Percentiles rank a stretch among this genome's conserved stretches.
Conservation (phyloP, 2,797 vertebrate species). For the Cossypha caffra region DNA sequence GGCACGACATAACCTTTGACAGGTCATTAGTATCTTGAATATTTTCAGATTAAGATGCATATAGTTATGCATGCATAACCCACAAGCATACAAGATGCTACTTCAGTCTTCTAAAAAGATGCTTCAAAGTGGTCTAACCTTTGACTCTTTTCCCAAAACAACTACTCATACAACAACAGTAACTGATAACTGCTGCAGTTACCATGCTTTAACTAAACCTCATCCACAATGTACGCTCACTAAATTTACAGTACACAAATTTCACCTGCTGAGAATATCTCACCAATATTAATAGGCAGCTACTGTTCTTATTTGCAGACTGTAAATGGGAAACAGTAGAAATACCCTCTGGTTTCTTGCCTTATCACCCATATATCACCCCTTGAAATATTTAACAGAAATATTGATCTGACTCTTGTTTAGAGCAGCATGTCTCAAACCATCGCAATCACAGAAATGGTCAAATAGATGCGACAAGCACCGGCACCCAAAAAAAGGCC, state of each 20-base stretch:
- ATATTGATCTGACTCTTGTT: not conserved
- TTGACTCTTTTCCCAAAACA: not conserved
- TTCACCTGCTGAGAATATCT: not conserved
- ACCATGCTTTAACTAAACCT: not conserved
- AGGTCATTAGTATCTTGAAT: not conserved
- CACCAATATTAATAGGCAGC: not conserved
- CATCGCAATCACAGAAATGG: not conserved
- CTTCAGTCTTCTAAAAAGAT: not conserved
- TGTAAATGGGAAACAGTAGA: not conserved
- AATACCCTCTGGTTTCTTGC: not conserved
- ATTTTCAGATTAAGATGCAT: not conserved
- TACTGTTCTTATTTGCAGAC: not conserved
- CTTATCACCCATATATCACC: not conserved
- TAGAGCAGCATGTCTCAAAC: not conserved
- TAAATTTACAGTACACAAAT: not conserved
- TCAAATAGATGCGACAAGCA: not conserved
- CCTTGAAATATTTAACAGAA: not conserved
- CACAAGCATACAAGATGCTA: accelerated
- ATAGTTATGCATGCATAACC: not conserved
- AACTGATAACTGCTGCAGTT: not conserved
- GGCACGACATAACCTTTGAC: not conserved
- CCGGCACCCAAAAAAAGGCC: not conserved
- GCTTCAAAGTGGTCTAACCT: not conserved
- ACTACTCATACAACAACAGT: not conserved
- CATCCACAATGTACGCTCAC: not conserved